Evolutionary conservation across 2,797 vertebrate species (phyloP).

Genomic region (Odontamblyopus lacepedii): DNA sequence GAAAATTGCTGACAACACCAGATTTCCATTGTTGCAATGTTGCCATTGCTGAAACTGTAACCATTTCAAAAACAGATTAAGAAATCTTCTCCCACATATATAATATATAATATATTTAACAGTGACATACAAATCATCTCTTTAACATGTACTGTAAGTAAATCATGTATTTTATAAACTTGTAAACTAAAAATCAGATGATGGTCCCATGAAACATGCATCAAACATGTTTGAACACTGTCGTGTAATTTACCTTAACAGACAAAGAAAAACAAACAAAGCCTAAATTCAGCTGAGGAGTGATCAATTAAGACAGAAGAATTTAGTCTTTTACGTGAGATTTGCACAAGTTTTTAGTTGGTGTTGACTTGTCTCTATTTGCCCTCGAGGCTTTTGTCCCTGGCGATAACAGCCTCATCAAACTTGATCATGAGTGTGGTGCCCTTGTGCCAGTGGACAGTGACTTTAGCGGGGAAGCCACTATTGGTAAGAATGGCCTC

Average conservation of each 20-base stretch:
- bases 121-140: neutral
- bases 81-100: neutral
- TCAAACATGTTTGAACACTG: neutral
- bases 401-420: conserved; percentile 83
- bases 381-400: conserved; percentile 86
- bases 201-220: neutral
- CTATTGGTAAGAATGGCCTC: conserved; percentile 85
- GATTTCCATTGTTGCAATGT: neutral
- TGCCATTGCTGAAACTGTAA: no score
- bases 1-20: neutral
- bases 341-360: neutral
- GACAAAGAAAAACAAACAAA: neutral
- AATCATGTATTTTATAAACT: neutral
- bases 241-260: neutral
- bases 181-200: neutral
- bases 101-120: neutral
- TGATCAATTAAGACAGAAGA: neutral
- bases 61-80: no score
- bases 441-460: conserved; percentile 91
- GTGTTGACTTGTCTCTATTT: conserved; percentile 64
- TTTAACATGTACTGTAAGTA: neutral
- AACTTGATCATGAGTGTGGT: conserved; percentile 93
- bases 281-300: neutral
- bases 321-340: neutral
- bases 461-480: conserved; percentile 88